A percentile compares a stretch with the other conserved stretches of the same genome.
phyloP scores from a whole-genome alignment of 2,888 invertebrate genomes.

The Opisthograptis luteolata region DNA sequence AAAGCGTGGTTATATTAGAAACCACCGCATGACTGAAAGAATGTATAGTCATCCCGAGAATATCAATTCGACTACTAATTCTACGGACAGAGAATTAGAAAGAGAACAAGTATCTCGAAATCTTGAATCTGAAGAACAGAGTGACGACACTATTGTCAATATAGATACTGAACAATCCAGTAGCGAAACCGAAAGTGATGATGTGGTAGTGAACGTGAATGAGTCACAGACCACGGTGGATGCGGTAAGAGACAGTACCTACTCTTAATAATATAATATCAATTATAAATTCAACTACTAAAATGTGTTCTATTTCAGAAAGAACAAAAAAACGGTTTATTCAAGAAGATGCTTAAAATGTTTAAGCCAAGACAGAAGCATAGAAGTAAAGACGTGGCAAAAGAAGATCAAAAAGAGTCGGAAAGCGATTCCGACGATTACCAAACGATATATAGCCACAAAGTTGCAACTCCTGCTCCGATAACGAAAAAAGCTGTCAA shows the following conservation, averaged over 20 bases:
- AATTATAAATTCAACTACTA: background rate
- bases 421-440: constrained; percentile 62
- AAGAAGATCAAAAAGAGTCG: constrained; percentile 27
- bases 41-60: constrained; percentile 4
- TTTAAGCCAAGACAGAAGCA: constrained; percentile 51
- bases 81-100: constrained; percentile 15
- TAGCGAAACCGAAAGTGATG: constrained; percentile 41
- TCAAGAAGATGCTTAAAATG: constrained; percentile 63
- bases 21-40: constrained; percentile 22
- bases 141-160: constrained; percentile 22
- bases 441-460: constrained; percentile 61
- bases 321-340: constrained; percentile 48
- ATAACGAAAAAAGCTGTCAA: constrained; percentile 11
- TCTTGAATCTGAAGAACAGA: constrained; percentile 20
- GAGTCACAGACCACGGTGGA: constrained; percentile 15
- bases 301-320: constrained; percentile 28
- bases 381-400: constrained; percentile 16
- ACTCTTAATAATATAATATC: background rate
- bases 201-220: constrained; percentile 16
- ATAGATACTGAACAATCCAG: constrained; percentile 37
- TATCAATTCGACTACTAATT: constrained; percentile 4
- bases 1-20: constrained; percentile 20
- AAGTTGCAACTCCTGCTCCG: constrained; percentile 29
- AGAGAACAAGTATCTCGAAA: constrained; percentile 11
- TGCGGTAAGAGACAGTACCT: constrained; percentile 35